These are phyloP conservation scores for Chlorocebus sabaeus DNA, from an alignment of 2,113 vertebrate genomes.

Conservation along the genomic window DNA sequence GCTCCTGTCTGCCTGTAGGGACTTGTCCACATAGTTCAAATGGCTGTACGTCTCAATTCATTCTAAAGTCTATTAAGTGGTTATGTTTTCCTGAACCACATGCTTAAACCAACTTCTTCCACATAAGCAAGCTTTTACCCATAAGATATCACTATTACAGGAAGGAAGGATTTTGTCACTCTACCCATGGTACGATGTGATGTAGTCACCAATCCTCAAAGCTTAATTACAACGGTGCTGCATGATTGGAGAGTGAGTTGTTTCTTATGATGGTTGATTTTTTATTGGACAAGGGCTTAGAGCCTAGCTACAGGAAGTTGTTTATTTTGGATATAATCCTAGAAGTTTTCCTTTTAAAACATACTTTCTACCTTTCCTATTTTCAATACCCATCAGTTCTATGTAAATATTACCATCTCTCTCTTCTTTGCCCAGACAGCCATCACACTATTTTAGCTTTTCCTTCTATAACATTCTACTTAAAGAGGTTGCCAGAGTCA, in stretches of 20 bases:
- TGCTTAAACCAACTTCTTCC: neutral
- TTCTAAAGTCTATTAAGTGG: neutral
- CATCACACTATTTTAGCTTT: neutral
- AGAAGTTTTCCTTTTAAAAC: neutral
- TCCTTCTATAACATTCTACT: neutral
- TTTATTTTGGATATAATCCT: neutral
- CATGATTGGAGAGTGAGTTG: neutral
- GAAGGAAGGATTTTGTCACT: neutral
- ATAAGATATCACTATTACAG: neutral
- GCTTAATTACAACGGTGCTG: neutral
- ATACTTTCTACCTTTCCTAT: conserved; percentile 8
- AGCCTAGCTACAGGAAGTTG: neutral
- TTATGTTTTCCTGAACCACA: neutral
- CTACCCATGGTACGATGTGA: neutral
- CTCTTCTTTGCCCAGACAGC: neutral
- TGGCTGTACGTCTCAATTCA: neutral
- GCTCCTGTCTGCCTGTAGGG: conserved; percentile 9
- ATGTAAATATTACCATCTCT: neutral
- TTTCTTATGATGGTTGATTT: neutral
- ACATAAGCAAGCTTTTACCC: neutral
- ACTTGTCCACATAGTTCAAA: conserved; percentile 33
- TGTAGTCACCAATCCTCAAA: neutral
- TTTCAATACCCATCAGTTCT: neutral
- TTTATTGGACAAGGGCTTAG: neutral
- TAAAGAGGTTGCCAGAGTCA: neutral